Conservation (phyloP, 2,888 invertebrate species). For the Quadroppia sp. region DNA sequence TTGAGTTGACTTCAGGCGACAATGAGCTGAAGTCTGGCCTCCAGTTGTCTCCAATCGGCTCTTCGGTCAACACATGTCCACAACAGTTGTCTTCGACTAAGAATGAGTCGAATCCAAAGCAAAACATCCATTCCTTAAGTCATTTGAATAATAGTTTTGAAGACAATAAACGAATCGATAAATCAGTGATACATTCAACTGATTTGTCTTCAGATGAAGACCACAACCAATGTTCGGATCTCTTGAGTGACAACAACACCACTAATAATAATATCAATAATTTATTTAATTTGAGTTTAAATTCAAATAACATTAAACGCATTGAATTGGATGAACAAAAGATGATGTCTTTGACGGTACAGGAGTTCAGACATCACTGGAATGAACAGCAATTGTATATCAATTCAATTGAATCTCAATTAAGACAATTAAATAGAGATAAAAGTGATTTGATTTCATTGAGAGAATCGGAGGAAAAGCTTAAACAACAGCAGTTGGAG, state of each 20-base stretch:
- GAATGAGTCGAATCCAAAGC: neutral
- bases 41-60: neutral
- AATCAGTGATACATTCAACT: neutral
- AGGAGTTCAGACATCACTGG: constrained; percentile 56
- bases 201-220: neutral
- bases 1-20: neutral
- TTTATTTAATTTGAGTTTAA: constrained; percentile 12
- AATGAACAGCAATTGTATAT: constrained; percentile 71
- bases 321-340: constrained; percentile 26
- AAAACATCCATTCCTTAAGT: constrained; percentile 1
- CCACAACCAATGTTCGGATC: constrained; percentile 1
- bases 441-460: constrained; percentile 32
- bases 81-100: neutral
- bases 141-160: neutral
- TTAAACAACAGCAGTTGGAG: constrained; percentile 74
- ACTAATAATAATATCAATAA: constrained; percentile 1
- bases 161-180: neutral
- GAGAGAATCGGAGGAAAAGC: constrained; percentile 63
- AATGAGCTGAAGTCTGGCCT: neutral
- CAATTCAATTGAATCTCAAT: constrained; percentile 60
- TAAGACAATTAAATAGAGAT: constrained; percentile 35
- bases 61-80: neutral
- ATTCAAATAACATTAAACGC: constrained; percentile 7
- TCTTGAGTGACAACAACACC: constrained; percentile 3
- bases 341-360: constrained; percentile 29